Base-by-base conservation (phyloP, 1,140 invertebrate species). In the Ceratoteleas bidentatus region DNA sequence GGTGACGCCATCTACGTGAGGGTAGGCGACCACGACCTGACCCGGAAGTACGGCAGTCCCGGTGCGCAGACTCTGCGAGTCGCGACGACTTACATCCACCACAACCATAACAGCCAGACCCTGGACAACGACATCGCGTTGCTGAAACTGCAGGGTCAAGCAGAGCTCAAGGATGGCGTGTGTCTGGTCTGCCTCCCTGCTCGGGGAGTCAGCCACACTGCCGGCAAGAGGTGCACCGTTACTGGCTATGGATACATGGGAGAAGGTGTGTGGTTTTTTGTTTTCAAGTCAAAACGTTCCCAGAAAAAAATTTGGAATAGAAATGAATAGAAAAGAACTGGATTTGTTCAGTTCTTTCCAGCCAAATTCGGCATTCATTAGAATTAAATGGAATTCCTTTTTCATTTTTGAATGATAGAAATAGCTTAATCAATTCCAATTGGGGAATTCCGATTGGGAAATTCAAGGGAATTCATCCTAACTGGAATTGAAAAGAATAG, bases 121-220 rank as follows among this genome's bases (percentile, higher is more conserved):
- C 92, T 99, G 74, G 97, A 99, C 87, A 98, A 99, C 86, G 98
- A 99, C 87, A 98, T 99, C 78, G 98, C 98, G 0, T 88, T 99
- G 8, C 92, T 99, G 6, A 98, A 98, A 88, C 93, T 99, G 6
- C 95, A 97, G 81, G 96, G 96, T 0, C 97, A 98, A 88, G 97
- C 96, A 0, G 96, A 97, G 88, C 93, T 99, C 2, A 96, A 95
- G 77, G 95, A 96, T 88, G 96, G 95, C 34, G 95, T 97, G 10
- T 96, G 96, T 72, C 88, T 96, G 43, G 97, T 98, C 6, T 99
- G 98, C 89, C 90, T 99, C 38, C 96, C 98, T 33, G 96, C 96
- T 3, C 90, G 96, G 81, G 96, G 96, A 0, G 96, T 96, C 8
- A 96, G 93, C 84, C 96, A 97, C 86, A 94, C 95, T 4, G 96